Base-by-base conservation (phyloP, 2,888 invertebrate genomes). In the Tupiocoris notatus region DNA sequence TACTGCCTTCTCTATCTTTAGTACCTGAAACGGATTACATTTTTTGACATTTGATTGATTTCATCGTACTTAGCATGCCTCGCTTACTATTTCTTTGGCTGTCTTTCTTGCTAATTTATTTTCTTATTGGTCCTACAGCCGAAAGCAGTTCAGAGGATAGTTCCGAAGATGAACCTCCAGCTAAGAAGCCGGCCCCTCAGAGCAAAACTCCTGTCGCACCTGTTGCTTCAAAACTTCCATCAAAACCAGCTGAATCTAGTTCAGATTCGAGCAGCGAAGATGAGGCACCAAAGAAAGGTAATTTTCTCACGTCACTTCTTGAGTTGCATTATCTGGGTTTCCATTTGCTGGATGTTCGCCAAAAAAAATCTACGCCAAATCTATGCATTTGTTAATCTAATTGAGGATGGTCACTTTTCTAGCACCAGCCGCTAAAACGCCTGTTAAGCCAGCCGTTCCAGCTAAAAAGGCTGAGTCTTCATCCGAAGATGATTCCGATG, bases 91-190 rank as follows among this genome's bases (percentile, higher is more conserved):
- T n/a, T n/a, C n/a, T n/a, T n/a, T n/a, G n/a, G n/a, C n/a, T n/a
- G n/a, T n/a, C n/a, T n/a, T n/a, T n/a, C n/a, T n/a, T 75, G 23
- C n/a, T n/a, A n/a, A n/a, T n/a, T n/a, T n/a, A n/a, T n/a, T 25
- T 62, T 17, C n/a, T 20, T 17, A 78, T 77, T 54, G 79, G 79
- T 58, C 78, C 76, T 20, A 57, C 57, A 56, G 62, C 57, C 9
- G 63, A 75, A 18, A 18, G 75, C 65, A 70, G 73, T 71, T 54
- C 66, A 63, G 58, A 78, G n/a, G 68, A 70, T 23, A 57, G 61
- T 21, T 75, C 79, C 63, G 70, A 78, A 56, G 71, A 78, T 66
- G 59, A 68, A 58, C 56, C 57, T 0, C 68, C 68, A 1, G 68
- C 58, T 12, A 57, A 68, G 21, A 73, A 63, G 54, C 63, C 73